A percentile compares a stretch with the other conserved stretches of the same genome.
These are phyloP conservation scores for Polyergus mexicanus DNA, from an alignment of 1,140 invertebrate species.

Conservation along the genomic window DNA sequence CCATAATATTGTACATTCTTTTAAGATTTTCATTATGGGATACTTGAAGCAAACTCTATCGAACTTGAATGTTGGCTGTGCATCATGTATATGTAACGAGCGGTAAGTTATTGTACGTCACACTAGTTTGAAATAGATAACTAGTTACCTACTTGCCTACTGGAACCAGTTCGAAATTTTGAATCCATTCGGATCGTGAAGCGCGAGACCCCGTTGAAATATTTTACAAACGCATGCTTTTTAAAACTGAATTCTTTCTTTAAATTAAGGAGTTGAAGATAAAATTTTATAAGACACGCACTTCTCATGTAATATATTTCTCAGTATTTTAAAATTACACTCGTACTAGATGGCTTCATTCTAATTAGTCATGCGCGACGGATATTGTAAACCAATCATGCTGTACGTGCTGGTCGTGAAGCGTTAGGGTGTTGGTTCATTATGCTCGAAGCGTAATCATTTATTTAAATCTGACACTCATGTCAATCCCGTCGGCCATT, in stretches of 20 bases:
- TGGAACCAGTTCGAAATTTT: not conserved
- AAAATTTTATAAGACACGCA: not conserved
- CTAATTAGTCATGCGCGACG: not conserved
- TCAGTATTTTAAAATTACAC: not conserved
- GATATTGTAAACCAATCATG: conserved; percentile 6
- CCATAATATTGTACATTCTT: not conserved
- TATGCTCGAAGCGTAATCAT: conserved; percentile 19
- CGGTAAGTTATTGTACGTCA: not conserved
- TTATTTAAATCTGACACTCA: conserved; percentile 36
- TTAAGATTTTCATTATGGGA: not conserved
- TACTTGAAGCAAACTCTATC: not conserved
- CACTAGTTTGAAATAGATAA: not conserved
- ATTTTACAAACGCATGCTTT: not conserved
- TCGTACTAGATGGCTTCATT: not conserved
- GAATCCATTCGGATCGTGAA: not conserved
- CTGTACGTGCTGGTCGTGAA: not conserved
- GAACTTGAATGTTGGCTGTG: not conserved
- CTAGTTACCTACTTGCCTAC: conserved; percentile 1
- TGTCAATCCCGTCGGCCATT: conserved; percentile 21
- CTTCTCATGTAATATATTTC: not conserved
- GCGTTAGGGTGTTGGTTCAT: conserved; percentile 21
- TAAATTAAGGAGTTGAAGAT: not conserved
- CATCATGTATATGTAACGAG: not conserved
- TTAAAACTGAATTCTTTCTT: not conserved
- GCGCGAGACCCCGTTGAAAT: not conserved